A percentile compares a stretch with the other conserved stretches of the same genome.
phyloP scores from a whole-genome alignment of 2,888 invertebrate species.

The Epinotia bilunana region DNA sequence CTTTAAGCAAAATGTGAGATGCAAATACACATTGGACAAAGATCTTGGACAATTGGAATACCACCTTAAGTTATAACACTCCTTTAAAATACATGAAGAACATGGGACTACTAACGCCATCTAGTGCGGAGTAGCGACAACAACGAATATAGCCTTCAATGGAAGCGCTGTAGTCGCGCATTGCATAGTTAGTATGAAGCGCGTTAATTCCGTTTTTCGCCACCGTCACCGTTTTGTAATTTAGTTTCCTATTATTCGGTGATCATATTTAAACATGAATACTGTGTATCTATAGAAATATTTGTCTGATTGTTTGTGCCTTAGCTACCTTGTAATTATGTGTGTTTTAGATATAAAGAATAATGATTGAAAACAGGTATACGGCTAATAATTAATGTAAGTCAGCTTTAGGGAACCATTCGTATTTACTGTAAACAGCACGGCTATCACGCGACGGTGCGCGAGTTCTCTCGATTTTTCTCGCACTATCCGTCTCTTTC shows the following conservation, averaged over 20 bases:
- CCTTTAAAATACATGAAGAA: not conserved
- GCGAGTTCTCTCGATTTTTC: no score
- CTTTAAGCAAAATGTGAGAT: no score
- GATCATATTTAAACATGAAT: constrained; percentile 5
- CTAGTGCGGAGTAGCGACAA: constrained; percentile 10
- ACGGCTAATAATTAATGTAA: not conserved
- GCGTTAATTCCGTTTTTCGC: constrained; percentile 6
- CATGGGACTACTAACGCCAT: constrained; percentile 22
- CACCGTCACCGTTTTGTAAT: not conserved
- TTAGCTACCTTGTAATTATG: constrained; percentile 26
- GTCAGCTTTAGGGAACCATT: not conserved
- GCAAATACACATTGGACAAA: no score
- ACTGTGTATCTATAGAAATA: constrained; percentile 22
- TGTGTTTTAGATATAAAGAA: constrained; percentile 10
- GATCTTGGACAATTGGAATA: no score
- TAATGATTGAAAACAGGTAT: constrained; percentile 25
- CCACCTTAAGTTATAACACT: no score
- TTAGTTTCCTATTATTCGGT: constrained; percentile 3
- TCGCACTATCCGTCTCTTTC: no score
- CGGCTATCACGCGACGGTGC: no score
- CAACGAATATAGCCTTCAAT: not conserved
- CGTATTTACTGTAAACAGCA: no score
- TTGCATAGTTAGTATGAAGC: not conserved
- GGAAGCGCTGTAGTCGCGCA: constrained; percentile 3
- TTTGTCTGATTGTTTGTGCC: constrained; percentile 33